A percentile compares a stretch with the other conserved stretches of the same genome.
These are phyloP conservation scores for Petrocephalus microphthalmus DNA, from an alignment of 2,113 vertebrate species.

Conservation along the genomic window DNA sequence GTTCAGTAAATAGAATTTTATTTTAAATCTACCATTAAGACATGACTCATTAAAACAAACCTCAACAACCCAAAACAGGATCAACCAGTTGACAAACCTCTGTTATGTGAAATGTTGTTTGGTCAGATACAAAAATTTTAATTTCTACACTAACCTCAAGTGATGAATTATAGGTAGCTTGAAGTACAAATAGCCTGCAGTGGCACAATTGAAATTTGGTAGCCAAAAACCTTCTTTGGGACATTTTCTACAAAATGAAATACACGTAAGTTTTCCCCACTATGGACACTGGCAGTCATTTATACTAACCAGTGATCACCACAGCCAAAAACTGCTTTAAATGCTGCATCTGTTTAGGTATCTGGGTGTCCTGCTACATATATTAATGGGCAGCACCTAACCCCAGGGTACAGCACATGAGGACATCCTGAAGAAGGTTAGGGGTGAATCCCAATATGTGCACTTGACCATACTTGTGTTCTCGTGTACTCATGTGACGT, in stretches of 20 bases:
- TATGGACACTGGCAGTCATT: background rate
- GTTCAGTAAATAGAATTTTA: background rate
- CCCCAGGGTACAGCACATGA: background rate
- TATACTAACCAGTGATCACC: background rate
- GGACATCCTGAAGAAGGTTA: background rate
- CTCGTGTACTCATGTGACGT: no score
- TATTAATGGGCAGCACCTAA: background rate
- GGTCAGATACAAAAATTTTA: background rate
- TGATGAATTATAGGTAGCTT: background rate
- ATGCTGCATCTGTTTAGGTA: background rate
- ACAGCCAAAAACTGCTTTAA: background rate
- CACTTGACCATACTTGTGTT: no score
- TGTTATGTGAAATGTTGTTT: background rate
- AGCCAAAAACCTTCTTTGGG: background rate
- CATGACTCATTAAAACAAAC: background rate
- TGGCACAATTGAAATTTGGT: background rate
- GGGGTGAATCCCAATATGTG: no score
- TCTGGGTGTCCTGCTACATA: background rate
- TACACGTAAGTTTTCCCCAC: background rate
- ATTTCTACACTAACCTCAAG: background rate
- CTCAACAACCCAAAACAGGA: background rate
- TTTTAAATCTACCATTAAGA: background rate
- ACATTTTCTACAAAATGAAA: background rate
- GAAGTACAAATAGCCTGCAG: background rate
- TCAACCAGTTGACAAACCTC: background rate